A percentile compares a stretch with the other conserved stretches of the same genome.
These are phyloP conservation scores for Caenorhabditis tropicalis DNA, from an alignment of 1,140 invertebrate species.

Conservation along the genomic window DNA sequence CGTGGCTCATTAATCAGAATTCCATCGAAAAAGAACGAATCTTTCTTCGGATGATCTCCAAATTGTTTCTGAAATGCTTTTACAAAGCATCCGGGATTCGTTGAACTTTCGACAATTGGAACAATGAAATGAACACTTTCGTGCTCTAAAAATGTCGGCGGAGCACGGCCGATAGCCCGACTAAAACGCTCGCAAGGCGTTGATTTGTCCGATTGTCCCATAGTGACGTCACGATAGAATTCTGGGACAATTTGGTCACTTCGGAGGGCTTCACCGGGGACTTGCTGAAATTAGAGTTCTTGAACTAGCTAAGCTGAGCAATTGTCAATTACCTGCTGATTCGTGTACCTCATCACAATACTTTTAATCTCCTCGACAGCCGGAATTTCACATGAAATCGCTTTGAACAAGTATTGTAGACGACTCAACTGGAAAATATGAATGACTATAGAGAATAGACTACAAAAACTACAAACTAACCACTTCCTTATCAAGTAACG, in stretches of 20 bases:
- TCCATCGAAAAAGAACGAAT: not conserved
- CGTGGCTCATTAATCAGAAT: not conserved
- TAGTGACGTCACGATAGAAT: not conserved
- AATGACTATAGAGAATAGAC: not conserved
- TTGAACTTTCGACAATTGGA: not conserved
- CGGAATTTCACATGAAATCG: not conserved
- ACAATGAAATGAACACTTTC: constrained; percentile 4
- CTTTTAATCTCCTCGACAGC: not conserved
- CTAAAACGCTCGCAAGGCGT: not conserved
- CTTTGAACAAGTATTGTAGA: not conserved
- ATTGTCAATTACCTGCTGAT: not conserved
- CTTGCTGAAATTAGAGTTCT: not conserved
- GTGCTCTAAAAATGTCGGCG: not conserved
- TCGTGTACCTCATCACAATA: not conserved
- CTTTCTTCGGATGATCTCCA: not conserved
- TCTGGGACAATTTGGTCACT: not conserved
- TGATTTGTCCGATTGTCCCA: not conserved
- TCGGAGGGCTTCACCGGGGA: not conserved
- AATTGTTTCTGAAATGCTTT: not conserved
- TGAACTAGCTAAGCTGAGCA: too few relatives aligned
- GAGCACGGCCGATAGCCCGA: not conserved
- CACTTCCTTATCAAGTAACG: not conserved
- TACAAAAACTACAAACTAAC: not conserved
- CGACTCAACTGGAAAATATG: not conserved
- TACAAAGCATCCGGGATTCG: not conserved